A percentile compares a stretch with the other conserved stretches of the same genome.
Conservation (phyloP, 2,888 invertebrate genomes). For the Thecophora atra region DNA sequence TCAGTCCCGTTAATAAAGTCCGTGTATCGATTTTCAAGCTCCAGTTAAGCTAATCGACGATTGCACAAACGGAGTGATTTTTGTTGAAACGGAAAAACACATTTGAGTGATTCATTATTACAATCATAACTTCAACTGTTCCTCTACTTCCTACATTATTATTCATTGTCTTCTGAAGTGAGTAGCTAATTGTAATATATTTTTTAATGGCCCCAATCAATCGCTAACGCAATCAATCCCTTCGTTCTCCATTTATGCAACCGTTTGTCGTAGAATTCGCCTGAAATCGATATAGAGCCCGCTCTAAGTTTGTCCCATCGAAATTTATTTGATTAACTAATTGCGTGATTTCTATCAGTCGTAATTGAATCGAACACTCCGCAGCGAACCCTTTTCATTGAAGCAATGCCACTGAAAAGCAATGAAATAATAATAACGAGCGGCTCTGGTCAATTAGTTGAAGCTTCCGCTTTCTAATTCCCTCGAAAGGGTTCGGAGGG, state of each 20-base stretch:
- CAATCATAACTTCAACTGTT: too few relatives aligned
- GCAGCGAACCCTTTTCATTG: background rate
- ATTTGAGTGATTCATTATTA: too few relatives aligned
- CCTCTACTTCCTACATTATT: too few relatives aligned
- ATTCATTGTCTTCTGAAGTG: too few relatives aligned
- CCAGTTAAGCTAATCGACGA: too few relatives aligned
- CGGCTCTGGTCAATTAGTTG: slow-evolving; percentile 60
- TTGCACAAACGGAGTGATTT: too few relatives aligned
- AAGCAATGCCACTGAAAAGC: slow-evolving; percentile 36
- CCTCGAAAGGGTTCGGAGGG: slow-evolving; percentile 38
- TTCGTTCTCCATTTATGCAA: too few relatives aligned
- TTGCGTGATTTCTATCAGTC: slow-evolving; percentile 57
- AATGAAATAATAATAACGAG: slow-evolving; percentile 52
- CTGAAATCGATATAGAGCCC: slow-evolving; percentile 7
- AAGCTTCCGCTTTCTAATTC: slow-evolving; percentile 36
- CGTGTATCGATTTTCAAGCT: too few relatives aligned
- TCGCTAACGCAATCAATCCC: too few relatives aligned
- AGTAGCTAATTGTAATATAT: background rate
- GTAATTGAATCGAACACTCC: slow-evolving; percentile 23
- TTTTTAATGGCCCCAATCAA: background rate
- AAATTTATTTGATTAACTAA: slow-evolving; percentile 62
- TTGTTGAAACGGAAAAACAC: too few relatives aligned
- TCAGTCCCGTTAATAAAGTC: too few relatives aligned
- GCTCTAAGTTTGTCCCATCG: slow-evolving; percentile 10
- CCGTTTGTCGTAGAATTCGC: background rate